Evolutionary conservation across 2,888 invertebrate species (phyloP).

Genomic region (Pterostichus niger): DNA sequence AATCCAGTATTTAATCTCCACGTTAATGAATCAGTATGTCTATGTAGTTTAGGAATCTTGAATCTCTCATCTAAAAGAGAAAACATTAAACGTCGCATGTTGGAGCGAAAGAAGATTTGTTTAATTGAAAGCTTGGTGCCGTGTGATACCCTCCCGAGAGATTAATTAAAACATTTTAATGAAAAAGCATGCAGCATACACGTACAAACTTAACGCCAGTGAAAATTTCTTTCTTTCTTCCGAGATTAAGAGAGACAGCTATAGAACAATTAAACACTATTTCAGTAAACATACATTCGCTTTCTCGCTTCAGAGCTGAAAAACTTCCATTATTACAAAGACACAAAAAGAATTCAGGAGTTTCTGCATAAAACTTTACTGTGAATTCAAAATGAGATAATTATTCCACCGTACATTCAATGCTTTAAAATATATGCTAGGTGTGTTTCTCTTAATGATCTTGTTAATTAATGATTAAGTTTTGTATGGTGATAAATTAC

Average conservation of each 20-base stretch:
- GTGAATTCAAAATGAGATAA: slow-evolving; percentile 12
- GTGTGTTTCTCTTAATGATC: slow-evolving; percentile 14
- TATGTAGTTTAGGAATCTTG: too few relatives aligned
- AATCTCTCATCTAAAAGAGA: not conserved
- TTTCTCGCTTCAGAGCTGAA: not conserved
- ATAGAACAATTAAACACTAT: slow-evolving; percentile 12
- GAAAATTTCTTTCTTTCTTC: slow-evolving; percentile 25
- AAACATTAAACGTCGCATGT: not conserved
- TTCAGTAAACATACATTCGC: slow-evolving; percentile 28
- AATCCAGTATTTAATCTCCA: too few relatives aligned
- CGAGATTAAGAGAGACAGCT: slow-evolving; percentile 14
- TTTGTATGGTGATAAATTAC: too few relatives aligned
- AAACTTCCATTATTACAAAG: slow-evolving; percentile 4
- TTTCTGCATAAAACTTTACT: not conserved
- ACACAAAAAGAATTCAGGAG: slow-evolving; percentile 15
- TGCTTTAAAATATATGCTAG: not conserved
- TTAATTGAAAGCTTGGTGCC: slow-evolving; percentile 14
- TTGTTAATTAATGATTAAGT: slow-evolving; percentile 17
- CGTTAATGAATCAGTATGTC: too few relatives aligned
- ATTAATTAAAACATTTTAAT: slow-evolving; percentile 46
- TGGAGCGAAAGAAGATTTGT: slow-evolving; percentile 15
- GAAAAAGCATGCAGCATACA: slow-evolving; percentile 15
- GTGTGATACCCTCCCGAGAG: slow-evolving; percentile 13
- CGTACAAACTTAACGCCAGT: slow-evolving; percentile 8
- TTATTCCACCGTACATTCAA: not conserved